phyloP scores from a whole-genome alignment of 2,797 vertebrate genomes.

The Etheostoma nigrum region DNA sequence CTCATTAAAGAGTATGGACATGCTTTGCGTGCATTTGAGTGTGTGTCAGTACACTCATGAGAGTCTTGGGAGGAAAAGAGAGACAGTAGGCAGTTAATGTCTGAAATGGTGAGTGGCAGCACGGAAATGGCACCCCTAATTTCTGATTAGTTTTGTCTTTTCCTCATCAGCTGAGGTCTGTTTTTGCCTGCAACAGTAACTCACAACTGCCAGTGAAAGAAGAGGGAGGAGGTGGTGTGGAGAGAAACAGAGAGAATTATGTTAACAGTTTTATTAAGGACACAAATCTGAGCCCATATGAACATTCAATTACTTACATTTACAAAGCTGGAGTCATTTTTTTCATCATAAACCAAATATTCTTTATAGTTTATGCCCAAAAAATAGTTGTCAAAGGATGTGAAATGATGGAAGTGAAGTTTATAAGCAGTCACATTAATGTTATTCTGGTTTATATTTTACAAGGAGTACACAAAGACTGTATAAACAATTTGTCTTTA shows the following conservation, averaged over 20 bases:
- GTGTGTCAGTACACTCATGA: background rate
- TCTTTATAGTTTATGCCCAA: slow-evolving; percentile 23
- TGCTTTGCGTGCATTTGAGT: background rate
- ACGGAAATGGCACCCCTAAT: slow-evolving; percentile 71
- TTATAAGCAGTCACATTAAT: slow-evolving; percentile 9
- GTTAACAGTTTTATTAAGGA: slow-evolving; percentile 48
- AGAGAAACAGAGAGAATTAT: slow-evolving; percentile 16
- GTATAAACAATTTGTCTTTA: slow-evolving; percentile 39
- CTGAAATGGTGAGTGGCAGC: slow-evolving; percentile 73
- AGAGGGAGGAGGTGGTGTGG: background rate
- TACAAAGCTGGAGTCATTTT: slow-evolving; percentile 37
- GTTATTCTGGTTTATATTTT: slow-evolving; percentile 38
- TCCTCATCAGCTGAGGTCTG: slow-evolving; percentile 59
- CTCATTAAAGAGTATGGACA: slow-evolving; percentile 41
- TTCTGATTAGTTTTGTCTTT: slow-evolving; percentile 78
- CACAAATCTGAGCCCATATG: slow-evolving; percentile 53
- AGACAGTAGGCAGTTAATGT: slow-evolving; percentile 44
- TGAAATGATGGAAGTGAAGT: slow-evolving; percentile 9
- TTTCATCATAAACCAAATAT: slow-evolving; percentile 51
- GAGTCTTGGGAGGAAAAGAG: slow-evolving; percentile 13
- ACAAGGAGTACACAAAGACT: slow-evolving; percentile 14
- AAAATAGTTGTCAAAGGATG: slow-evolving; percentile 24
- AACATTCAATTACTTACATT: slow-evolving; percentile 53
- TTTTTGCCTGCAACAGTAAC: slow-evolving; percentile 39
- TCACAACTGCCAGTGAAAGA: slow-evolving; percentile 19